Base-by-base conservation (phyloP, 2,888 invertebrate species). In the Scaeva pyrastri region DNA sequence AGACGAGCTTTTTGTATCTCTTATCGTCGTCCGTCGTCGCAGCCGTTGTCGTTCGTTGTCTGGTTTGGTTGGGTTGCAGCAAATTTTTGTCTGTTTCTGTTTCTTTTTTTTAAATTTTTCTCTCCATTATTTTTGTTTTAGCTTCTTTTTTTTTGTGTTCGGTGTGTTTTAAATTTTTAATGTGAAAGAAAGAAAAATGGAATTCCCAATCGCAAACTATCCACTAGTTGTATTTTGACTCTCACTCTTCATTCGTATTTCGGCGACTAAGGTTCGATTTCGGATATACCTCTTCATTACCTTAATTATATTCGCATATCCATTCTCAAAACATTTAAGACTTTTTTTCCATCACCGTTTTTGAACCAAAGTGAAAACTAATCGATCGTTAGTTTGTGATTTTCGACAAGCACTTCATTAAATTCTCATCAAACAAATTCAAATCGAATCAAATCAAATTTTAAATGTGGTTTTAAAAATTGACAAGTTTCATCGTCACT, bases 191-290 rank as follows among this genome's bases (percentile, higher is more conserved):
- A 77, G 71, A 78, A 80, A 88, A 88, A 85, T 83, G 83, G 79
- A 75, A 87, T 36, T 87, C 87, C 78, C 83, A 87, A 87, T 75
- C 82, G 78, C 86, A 87, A 86, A 87, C 87, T 87, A 87, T 87
- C 87, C 74, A 86, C 82, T 86, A 86, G 82, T 86, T 89, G 90
- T 90, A 83, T 88, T 88, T 87, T 87, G 89, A 90, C 90, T 91
- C 91, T 92, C 91, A 92, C 91, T 92, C 90, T 90, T 88, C 90
- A 91, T 91, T 91, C 90, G 92, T 90, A 90, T 91, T 92, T 90
- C 91, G 91, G 90, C 91, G 91, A 90, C 91, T 91, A 90, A 91
- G 92, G 92, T 92, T 90, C 90, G 90, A 90, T 90, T 90, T 84
- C 84, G 84, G 83, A 75, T 78, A 66, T 45, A 73, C 43, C 39